Conservation (phyloP, 2,797 vertebrate genomes). For the Alcedo atthis region DNA sequence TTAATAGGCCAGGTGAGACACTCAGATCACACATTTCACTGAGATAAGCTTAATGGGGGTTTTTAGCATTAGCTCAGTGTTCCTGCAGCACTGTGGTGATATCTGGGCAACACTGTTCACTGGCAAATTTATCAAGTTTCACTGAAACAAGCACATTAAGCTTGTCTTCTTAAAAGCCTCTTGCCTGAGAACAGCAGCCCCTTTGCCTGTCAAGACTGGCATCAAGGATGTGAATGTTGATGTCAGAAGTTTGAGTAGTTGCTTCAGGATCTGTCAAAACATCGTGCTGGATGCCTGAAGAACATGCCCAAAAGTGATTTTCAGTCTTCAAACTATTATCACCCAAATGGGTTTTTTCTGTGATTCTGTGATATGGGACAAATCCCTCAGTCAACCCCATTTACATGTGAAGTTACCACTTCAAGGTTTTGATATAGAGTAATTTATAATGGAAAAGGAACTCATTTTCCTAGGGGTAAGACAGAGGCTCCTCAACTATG, state of each 20-base stretch:
- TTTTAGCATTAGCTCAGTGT: background rate
- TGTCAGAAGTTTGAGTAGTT: constrained; percentile 54
- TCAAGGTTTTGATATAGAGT: background rate
- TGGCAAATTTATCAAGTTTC: background rate
- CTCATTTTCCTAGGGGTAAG: background rate
- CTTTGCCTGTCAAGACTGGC: constrained; percentile 43
- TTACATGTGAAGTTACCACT: background rate
- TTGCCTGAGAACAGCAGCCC: constrained; percentile 10
- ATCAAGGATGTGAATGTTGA: background rate
- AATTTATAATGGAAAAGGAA: background rate
- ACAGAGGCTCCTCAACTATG: background rate
- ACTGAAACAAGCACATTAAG: constrained; percentile 1
- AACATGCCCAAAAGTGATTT: constrained; percentile 34
- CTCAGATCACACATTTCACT: background rate
- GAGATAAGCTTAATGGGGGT: background rate
- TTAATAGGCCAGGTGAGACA: background rate
- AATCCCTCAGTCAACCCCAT: background rate
- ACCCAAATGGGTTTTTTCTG: background rate
- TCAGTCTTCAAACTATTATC: constrained; percentile 25
- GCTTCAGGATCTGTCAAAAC: constrained; percentile 48
- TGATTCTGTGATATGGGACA: constrained; percentile 25
- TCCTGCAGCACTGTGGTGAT: background rate
- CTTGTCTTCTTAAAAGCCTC: constrained; percentile 21
- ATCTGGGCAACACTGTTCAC: background rate
- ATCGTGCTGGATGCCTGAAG: constrained; percentile 6